Conservation (phyloP, 2,797 vertebrate species). For the Myiotriccus ornatus region DNA sequence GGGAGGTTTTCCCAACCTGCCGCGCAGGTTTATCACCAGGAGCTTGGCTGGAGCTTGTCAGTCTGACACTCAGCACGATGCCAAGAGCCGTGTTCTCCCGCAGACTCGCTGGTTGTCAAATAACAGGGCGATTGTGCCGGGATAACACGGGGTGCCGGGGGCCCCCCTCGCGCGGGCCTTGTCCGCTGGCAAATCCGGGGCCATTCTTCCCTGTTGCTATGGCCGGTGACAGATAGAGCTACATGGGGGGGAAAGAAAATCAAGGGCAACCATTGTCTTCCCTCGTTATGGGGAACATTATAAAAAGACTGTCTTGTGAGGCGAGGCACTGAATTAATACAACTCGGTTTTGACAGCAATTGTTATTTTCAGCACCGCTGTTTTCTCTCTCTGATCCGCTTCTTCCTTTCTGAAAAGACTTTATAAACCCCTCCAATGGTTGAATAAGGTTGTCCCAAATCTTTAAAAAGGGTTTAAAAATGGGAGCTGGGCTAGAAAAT, state of each 20-base stretch:
- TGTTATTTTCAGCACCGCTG: background rate
- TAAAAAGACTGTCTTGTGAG: conserved; percentile 35
- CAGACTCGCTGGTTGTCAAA: background rate
- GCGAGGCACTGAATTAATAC: conserved; percentile 12
- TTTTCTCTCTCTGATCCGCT: background rate
- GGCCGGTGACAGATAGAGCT: conserved; percentile 6
- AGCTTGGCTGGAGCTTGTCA: background rate
- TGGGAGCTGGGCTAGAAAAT: background rate
- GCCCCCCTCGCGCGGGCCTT: background rate
- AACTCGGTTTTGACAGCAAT: background rate
- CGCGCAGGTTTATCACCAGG: background rate
- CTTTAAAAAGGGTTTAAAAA: background rate
- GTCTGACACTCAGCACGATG: background rate
- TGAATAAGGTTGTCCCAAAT: background rate
- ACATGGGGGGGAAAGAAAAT: background rate
- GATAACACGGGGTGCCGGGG: background rate
- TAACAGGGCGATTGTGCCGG: background rate
- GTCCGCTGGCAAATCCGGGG: background rate
- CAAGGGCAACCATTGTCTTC: conserved; percentile 33
- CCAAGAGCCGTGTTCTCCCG: background rate
- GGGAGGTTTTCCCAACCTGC: background rate
- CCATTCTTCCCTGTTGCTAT: conserved; percentile 50
- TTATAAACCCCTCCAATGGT: background rate
- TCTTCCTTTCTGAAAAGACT: background rate
- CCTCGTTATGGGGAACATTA: background rate